A percentile compares a stretch with the other conserved stretches of the same genome.
These are phyloP conservation scores for Cosmia trapezina DNA, from an alignment of 2,888 invertebrate genomes.

Conservation along the genomic window DNA sequence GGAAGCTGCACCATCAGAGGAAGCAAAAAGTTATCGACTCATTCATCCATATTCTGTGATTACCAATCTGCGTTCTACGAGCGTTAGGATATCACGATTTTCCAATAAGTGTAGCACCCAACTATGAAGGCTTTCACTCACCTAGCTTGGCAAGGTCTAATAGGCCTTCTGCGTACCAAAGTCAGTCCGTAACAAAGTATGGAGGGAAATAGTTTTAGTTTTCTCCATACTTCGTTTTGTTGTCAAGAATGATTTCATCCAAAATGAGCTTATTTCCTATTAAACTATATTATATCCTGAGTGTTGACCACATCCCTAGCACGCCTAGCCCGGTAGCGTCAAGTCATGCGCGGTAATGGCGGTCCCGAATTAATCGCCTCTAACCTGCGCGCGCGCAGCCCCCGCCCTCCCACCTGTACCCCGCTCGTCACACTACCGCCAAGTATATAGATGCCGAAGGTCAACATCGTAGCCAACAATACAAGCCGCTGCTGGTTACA, in stretches of 20 bases:
- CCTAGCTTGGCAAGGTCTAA: too few relatives aligned
- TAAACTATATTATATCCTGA: background rate
- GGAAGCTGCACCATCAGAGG: too few relatives aligned
- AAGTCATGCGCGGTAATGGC: constrained; percentile 82
- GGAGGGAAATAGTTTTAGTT: background rate
- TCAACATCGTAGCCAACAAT: background rate
- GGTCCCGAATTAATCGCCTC: constrained; percentile 69
- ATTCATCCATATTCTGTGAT: background rate
- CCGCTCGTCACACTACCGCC: constrained; percentile 11
- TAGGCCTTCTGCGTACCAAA: background rate
- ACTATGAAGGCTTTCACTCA: too few relatives aligned
- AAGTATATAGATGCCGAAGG: background rate
- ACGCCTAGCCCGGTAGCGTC: constrained; percentile 67
- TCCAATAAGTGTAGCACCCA: background rate
- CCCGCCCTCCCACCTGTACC: constrained; percentile 12
- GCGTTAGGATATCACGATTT: background rate
- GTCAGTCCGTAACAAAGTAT: background rate
- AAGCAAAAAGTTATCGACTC: too few relatives aligned
- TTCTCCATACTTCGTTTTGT: background rate
- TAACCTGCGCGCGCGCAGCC: constrained; percentile 52
- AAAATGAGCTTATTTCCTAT: constrained; percentile 4
- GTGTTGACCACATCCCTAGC: constrained; percentile 62
- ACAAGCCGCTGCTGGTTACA: background rate
- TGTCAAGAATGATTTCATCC: background rate
- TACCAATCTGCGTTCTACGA: background rate